Base-by-base conservation (phyloP, 2,113 vertebrate genomes). In the Proterorhinus semilunaris region DNA sequence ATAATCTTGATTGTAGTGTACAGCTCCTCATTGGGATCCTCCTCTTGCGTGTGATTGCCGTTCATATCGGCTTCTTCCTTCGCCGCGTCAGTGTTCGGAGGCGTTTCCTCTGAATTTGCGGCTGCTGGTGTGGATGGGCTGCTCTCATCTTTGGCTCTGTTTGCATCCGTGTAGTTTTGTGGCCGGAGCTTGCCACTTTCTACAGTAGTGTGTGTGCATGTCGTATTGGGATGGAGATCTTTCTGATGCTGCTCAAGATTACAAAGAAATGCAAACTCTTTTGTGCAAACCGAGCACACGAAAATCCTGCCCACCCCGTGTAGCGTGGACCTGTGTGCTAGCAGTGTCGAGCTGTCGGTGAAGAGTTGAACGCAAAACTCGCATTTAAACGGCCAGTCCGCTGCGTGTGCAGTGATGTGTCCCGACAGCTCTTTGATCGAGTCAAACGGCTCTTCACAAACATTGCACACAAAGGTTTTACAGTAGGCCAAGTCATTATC, bases 1-100 rank as follows among this genome's bases (percentile, higher is more conserved):
- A 99, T 98, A 73, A 99, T 96, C 88, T 99, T 99, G 87, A 99
- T 99, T 81, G 97, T 99, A 59, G 97, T 99, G 90, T 99, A 99
- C 27, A 99, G 94, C 88, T 99, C 98, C 84, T 99, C 98, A 0
- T 95, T 97, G 53, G 96, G 95, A 81, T 99, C 96, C 5, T 91
- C 66, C 70, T 93, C 93, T 6, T 94, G 93, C 21, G 92, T 85
- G 13, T 86, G 80, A 66, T 88, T 74, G 3, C 83, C 88, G 1
- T 90, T 87, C 27, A 86, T 75, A 21, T 84, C 86, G 1, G 74
- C 50, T 59, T 86, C 87, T 46, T 90, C 83, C 71, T 84, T 83
- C 13, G 15, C 47, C 58, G 73, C 6, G 13, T 87, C 82, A n/a
- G 15, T 70, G 1, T 68, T 69, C 54, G 78, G 64, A 65, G 77